Evolutionary conservation across 2,888 invertebrate genomes (phyloP), one percentile per base, ranked within the genome.

Genomic region (Conchocele bisecta): DNA sequence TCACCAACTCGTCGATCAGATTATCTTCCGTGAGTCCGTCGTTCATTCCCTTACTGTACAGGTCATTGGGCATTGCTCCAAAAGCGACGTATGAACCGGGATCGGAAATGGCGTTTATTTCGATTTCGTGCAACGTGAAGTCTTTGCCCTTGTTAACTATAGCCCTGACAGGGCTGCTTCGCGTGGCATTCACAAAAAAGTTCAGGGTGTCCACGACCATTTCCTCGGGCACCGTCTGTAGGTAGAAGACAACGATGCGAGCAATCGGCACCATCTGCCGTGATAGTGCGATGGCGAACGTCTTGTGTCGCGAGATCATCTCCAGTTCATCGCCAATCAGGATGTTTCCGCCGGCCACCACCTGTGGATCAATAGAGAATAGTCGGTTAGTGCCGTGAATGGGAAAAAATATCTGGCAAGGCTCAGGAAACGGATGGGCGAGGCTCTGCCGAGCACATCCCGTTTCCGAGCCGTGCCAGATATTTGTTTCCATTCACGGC

Each of bases 171-270:
- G 97, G 97, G 90, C 98, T 98, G 70, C 97, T 92, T 1, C 97
- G 96, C 81, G 98, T 96, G 70, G 98, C 98, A 92, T 98, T 97
- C 28, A 98, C 98, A 0, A 97, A 97, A 93, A 98, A 97, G n/a
- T 98, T 98, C 66, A 98, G 93, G 66, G 97, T 96, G 92, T 98
- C 98, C 0, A 96, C 96, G 0, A 97, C 94, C 53, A 98, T 95
- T 85, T 95, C 95, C 0, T 96, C 97, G 82, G 95, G 94, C 51
- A 91, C 90, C 13, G 86, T 81, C 5, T 95, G 95, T 0, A 97
- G 94, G 89, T 95, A 94, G 94, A 97, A 98, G 53, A 96, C 96
- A 22, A 98, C 94, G 35, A 97, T 94, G 0, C 97, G 97, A 15
- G 98, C 95, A 26, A 95, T 95, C 0, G 98, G 98, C 9, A 98